Evolutionary conservation across 30 jellyfish, hydroid and myxozoan species (phyloP), one percentile per base, ranked within the genome.

Genomic region (Pelagia noctiluca): DNA sequence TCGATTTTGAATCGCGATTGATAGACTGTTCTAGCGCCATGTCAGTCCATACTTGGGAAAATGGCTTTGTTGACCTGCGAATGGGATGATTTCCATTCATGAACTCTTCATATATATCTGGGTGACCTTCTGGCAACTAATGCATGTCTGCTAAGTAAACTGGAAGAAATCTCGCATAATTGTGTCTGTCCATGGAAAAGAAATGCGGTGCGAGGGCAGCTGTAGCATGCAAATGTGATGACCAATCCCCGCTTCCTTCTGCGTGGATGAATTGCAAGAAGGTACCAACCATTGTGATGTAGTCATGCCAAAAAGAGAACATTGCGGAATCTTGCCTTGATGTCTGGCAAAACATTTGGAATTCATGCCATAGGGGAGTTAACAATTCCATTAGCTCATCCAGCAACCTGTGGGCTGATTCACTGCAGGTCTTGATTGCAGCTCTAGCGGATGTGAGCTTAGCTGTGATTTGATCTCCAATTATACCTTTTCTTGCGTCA

Each of bases 261-360:
- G 78, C 78, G 8, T 65, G 23, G 30, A 65, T 30, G 78, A 65
- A 65, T 65, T 65, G 78, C 78, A 65, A 65, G 78, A 65, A 30
- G 16, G 30, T 23, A 23, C 30, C 16, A 25, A 65, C 78, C 78
- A 65, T 30, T 18, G 23, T 30, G 21, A 23, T 30, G 30, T 65
- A 65, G 35, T 65, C 52, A 23, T 65, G 35, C 78, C 78, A 65
- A 36, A 65, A 65, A 30, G 78, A 12, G 30, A 65, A 65, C 78
- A 65, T 3, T 4, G 23, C 30, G 12, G 78, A 65, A 30, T 65
- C 30, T 65, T 25, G 2, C 2, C 78, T 65, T 12, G 23, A 65
- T 65, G 0, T 30, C 53, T 23, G 53, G 16, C 30, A 3, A 19
- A 52, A 52, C 68, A 10, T 52, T 52, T 52, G 68, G n/a, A n/a